Conservation (phyloP, 2,888 invertebrate genomes). For the Bugulina stolonifera region DNA sequence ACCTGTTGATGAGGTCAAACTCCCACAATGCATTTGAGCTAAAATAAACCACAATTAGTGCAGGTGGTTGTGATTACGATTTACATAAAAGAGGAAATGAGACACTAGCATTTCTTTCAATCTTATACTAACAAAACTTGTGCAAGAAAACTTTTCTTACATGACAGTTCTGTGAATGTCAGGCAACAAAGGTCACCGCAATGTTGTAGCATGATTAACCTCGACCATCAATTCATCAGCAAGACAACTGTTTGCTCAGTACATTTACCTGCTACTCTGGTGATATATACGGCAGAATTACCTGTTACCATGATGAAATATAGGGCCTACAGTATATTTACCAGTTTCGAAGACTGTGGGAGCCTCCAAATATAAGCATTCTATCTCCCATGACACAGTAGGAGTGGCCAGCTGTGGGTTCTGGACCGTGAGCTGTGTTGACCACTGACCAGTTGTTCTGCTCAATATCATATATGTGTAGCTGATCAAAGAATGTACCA, state of each 20-base stretch:
- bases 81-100: too few species aligned
- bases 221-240: too few species aligned
- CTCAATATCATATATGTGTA: slow-evolving; percentile 77
- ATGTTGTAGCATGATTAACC: too few species aligned
- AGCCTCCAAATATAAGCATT: slow-evolving; percentile 57
- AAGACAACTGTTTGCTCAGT: too few species aligned
- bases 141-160: too few species aligned
- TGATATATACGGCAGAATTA: too few species aligned
- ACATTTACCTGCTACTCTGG: too few species aligned
- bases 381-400: slow-evolving; percentile 67
- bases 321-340: slow-evolving; percentile 28
- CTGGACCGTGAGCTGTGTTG: slow-evolving; percentile 58
- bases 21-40: slow-evolving; percentile 78
- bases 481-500: slow-evolving; percentile 78
- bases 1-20: slow-evolving; percentile 68
- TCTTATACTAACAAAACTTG: too few species aligned
- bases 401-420: slow-evolving; percentile 85
- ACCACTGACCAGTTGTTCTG: slow-evolving; percentile 67
- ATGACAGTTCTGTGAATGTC: too few species aligned
- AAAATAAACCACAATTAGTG: slow-evolving; percentile 16
- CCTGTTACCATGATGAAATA: not conserved
- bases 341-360: slow-evolving; percentile 46
- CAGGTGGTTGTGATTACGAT: too few species aligned
- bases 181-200: too few species aligned
- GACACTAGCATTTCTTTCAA: too few species aligned